Percentiles rank a stretch among this genome's conserved stretches.
phyloP scores from a whole-genome alignment of 2,113 vertebrate genomes.

The Tupaia chinensis region DNA sequence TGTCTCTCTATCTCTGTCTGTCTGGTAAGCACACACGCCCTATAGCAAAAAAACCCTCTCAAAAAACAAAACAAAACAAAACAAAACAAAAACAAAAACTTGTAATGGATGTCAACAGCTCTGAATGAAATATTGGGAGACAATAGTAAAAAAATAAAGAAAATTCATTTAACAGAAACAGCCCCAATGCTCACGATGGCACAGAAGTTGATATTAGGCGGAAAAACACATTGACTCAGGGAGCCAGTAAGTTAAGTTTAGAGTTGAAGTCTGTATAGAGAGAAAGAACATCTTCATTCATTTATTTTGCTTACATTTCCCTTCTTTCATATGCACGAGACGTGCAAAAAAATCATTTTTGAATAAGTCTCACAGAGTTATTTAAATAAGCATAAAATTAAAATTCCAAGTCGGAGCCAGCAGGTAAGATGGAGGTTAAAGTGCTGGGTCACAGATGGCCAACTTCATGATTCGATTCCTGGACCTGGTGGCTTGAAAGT shows the following conservation, averaged over 20 bases:
- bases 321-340: neutral
- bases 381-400: constrained; percentile 20
- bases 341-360: neutral
- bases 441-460: too few relatives aligned
- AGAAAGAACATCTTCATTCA: neutral
- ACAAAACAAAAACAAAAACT: neutral
- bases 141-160: neutral
- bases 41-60: too few relatives aligned
- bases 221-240: neutral
- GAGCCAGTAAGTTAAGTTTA: neutral
- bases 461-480: too few relatives aligned
- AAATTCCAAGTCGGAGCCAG: neutral
- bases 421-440: too few relatives aligned
- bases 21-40: too few relatives aligned
- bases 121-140: neutral
- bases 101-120: neutral
- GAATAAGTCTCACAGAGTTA: neutral
- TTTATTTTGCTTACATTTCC: neutral
- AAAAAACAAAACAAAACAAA: too few relatives aligned
- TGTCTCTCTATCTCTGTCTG: too few relatives aligned
- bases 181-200: neutral
- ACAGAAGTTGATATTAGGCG: neutral
- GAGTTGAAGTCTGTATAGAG: neutral
- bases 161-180: neutral
- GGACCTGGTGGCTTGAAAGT: too few relatives aligned